phyloP scores from a whole-genome alignment of 2,888 invertebrate species.

The Busseola fusca region DNA sequence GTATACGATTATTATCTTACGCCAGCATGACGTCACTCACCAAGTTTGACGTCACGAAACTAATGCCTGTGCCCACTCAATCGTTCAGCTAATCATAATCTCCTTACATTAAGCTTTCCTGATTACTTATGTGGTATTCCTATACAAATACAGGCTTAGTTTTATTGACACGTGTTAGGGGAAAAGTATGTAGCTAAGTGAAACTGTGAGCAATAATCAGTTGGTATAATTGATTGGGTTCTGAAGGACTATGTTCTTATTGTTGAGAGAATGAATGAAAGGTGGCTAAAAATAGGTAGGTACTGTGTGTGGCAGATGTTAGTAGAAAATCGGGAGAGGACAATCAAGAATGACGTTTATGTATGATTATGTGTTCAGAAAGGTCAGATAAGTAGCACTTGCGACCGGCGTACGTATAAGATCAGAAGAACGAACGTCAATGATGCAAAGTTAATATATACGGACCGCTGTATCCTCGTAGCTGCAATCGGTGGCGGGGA shows the following conservation, averaged over 20 bases:
- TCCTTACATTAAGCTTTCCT: constrained; percentile 29
- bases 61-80: constrained; percentile 14
- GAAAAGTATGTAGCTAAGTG: not conserved
- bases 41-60: not conserved
- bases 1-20: not conserved
- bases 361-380: not conserved
- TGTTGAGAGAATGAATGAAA: not conserved
- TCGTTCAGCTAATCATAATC: constrained; percentile 36
- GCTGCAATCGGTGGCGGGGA: no score
- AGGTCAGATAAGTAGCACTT: no score
- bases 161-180: not conserved
- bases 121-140: constrained; percentile 24
- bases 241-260: not conserved
- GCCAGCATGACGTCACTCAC: constrained; percentile 5
- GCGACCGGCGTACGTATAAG: not conserved
- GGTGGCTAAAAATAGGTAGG: not conserved
- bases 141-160: constrained; percentile 17
- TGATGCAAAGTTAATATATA: not conserved
- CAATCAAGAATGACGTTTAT: not conserved
- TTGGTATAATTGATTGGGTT: not conserved
- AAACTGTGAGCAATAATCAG: constrained; percentile 5
- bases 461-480: no score
- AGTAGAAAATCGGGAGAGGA: not conserved
- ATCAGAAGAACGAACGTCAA: not conserved
- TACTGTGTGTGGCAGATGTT: not conserved